phyloP scores from a whole-genome alignment of 2,888 invertebrate genomes.

The Noctuana brunneofusca region DNA sequence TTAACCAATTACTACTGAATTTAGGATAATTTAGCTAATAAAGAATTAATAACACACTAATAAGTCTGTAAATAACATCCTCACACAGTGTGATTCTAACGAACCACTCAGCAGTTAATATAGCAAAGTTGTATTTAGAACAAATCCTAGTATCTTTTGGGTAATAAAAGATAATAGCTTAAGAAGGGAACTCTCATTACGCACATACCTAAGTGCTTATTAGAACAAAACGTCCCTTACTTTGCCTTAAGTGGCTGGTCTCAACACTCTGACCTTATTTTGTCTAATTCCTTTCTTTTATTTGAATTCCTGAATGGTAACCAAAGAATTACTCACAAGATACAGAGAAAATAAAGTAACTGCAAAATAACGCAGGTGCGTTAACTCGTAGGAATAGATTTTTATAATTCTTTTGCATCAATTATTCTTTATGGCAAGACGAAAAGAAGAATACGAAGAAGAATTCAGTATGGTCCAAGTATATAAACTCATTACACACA shows the following conservation, averaged over 20 bases:
- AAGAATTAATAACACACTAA: not conserved
- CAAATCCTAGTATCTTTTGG: not conserved
- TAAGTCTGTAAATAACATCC: not conserved
- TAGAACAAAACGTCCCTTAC: conserved; percentile 20
- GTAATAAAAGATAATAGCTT: conserved; percentile 19
- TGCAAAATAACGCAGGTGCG: too few relatives aligned
- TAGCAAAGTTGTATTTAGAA: not conserved
- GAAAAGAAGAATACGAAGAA: too few relatives aligned
- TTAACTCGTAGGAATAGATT: too few relatives aligned
- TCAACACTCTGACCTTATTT: not conserved
- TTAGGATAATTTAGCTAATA: not conserved
- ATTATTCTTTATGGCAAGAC: too few relatives aligned
- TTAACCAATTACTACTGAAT: not conserved
- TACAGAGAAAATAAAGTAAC: too few relatives aligned
- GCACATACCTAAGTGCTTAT: conserved; percentile 17
- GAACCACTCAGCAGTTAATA: not conserved
- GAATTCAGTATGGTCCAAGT: too few relatives aligned
- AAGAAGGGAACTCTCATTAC: conserved; percentile 20
- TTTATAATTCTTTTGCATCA: too few relatives aligned
- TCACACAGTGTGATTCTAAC: not conserved
- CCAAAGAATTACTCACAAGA: too few relatives aligned
- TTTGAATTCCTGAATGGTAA: not conserved
- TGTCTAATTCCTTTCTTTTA: not conserved
- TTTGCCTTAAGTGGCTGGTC: conserved; percentile 3
- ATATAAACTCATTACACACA: too few relatives aligned